Percentiles rank a stretch among this genome's conserved stretches.
phyloP scores from a whole-genome alignment of 2,113 vertebrate genomes.

The Semnopithecus entellus region DNA sequence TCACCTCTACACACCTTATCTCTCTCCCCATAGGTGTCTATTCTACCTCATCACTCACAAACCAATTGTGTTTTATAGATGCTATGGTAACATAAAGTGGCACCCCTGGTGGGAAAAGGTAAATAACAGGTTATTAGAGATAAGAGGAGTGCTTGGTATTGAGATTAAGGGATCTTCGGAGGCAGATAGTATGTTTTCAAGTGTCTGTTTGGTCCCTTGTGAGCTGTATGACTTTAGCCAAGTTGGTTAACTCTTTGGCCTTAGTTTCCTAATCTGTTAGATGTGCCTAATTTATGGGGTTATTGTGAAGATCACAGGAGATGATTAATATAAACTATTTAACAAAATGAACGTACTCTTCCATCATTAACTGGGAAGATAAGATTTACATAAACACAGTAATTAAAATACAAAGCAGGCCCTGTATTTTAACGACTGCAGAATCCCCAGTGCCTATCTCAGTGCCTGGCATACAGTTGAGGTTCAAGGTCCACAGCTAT shows the following conservation, averaged over 20 bases:
- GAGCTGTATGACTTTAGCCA: neutral
- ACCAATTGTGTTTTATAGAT: neutral
- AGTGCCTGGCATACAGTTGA: neutral
- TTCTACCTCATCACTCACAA: neutral
- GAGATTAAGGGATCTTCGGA: neutral
- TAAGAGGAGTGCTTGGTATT: neutral
- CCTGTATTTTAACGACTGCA: neutral
- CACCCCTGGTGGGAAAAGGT: neutral
- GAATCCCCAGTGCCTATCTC: neutral
- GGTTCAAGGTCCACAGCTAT: neutral
- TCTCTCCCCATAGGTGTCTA: neutral
- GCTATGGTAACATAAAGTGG: neutral
- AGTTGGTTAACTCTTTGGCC: neutral
- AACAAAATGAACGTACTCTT: neutral
- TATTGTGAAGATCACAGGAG: constrained; percentile 4
- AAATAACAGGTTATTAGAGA: neutral
- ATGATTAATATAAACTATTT: neutral
- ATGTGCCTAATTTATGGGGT: neutral
- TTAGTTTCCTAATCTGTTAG: constrained; percentile 26
- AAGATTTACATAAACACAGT: neutral
- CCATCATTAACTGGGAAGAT: neutral
- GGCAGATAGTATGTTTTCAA: neutral
- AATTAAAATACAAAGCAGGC: neutral
- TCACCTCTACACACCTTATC: accelerated
- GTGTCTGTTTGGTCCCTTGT: neutral